Base-by-base conservation (phyloP, 2,113 vertebrate genomes). In the Anolis sagrei region DNA sequence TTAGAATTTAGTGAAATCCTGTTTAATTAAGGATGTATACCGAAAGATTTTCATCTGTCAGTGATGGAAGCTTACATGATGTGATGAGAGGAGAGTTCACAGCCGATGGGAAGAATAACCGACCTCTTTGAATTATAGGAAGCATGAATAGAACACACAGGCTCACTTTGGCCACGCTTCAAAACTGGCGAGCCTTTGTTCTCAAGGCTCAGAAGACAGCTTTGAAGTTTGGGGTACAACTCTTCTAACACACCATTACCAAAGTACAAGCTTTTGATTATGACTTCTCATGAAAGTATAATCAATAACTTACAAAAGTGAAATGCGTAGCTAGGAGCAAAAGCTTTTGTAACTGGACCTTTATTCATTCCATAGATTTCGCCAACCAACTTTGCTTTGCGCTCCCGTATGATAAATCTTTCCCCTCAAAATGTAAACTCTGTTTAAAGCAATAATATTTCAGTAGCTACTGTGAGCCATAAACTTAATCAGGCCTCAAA, bases 171-270 rank as follows among this genome's bases (percentile, higher is more conserved):
- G 95, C 93, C 3, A 0, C 2, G 19, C 93, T 97, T 97, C 96
- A 96, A 95, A 80, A 95, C 95, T 94, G 91, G 82, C 81, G 94
- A 95, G 90, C 79, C 96, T 97, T 97, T 97, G 95, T 97, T 97
- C 96, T 96, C 95, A 91, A 95, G 94, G 92, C 94, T 96, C 92
- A 87, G 92, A 95, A 92, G 94, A 93, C 76, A 91, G 95, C 97
- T 98, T 98, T 98, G 97, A 98, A 97, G 97, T 96, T 90, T 87
- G 92, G 94, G 95, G 96, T 97, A 97, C 96, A 96, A 91, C 94
- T 96, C 92, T 93, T 94, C 95, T 95, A 96, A 96, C 96, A 96
- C 94, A 95, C 95, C 94, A 93, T 97, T 96, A 96, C 95, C 93
- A 95, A 96, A 95, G 95, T 96, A 95, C 95, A 95, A 96, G 94